Base-by-base conservation (phyloP, 2,797 vertebrate genomes). In the Eptatretus atami region DNA sequence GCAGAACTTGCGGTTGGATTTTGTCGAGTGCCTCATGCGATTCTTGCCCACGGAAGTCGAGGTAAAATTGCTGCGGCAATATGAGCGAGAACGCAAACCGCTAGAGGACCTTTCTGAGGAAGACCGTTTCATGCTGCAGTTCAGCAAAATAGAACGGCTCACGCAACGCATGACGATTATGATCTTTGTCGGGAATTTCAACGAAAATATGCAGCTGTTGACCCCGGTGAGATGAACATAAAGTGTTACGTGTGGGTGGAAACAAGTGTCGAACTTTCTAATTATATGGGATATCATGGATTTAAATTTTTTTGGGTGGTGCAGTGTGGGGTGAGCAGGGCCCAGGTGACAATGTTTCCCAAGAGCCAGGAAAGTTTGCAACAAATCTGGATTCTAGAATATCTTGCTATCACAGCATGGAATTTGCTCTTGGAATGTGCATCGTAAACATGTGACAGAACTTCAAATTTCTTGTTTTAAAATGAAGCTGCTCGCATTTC, bases 121-220 rank as follows among this genome's bases (percentile, higher is more conserved):
- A 70, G 88, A 96, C 67, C 78, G 86, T 53, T 96, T 96, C 77
- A 96, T 96, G 90, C 72, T 94, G 66, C 73, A 80, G 3, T 92
- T 95, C 73, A 85, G 86, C 78, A 93, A 90, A 71, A 87, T 96
- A 64, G 88, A 95, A 70, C 75, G 90, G 54, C 82, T 96, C 70
- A 84, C 84, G 0, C 90, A 95, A 73, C 77, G 88, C 55, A 94
- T 94, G 86, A 84, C 79, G 67, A 84, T 86, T 73, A 95, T 96
- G 78, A 86, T 86, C 3, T 96, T 95, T 66, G 78, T 96, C 1
- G 90, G 90, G 64, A 96, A 96, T 79, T 94, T 93, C 66, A 67
- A 72, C 0, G 86, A 95, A 57, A 93, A 81, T 66, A 44, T 92
- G 64, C 76, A 75, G 79, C 82, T 95, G 83, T 80, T 94, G 66